phyloP scores from a whole-genome alignment of 2,113 vertebrate genomes.

The Vulpes vulpes region DNA sequence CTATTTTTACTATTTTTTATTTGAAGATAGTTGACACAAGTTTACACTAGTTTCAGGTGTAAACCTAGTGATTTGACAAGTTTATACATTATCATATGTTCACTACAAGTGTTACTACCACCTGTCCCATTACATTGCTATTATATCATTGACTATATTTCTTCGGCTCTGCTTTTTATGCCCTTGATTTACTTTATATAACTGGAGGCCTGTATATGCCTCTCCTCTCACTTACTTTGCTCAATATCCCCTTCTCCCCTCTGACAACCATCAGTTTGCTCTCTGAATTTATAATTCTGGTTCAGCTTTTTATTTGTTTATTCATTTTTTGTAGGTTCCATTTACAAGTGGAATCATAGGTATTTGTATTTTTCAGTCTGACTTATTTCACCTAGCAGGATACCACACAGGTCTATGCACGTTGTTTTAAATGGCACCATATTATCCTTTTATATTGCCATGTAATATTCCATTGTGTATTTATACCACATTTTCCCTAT shows the following conservation, averaged over 20 bases:
- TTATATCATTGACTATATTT: background rate
- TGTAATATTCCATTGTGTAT: background rate
- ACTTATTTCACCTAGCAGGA: background rate
- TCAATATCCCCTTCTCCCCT: background rate
- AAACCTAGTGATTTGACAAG: background rate
- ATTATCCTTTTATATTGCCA: background rate
- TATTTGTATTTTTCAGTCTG: background rate
- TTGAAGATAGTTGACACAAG: background rate
- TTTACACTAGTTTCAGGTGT: background rate
- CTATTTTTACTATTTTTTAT: background rate
- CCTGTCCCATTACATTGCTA: background rate
- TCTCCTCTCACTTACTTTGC: background rate
- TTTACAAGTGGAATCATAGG: background rate
- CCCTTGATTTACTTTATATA: background rate
- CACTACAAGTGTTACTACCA: background rate
- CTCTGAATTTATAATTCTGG: background rate
- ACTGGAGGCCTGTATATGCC: background rate
- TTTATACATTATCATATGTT: background rate
- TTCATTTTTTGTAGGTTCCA: background rate
- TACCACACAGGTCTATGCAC: background rate
- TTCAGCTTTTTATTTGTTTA: background rate
- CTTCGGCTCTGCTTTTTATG: background rate
- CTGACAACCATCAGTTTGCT: background rate
- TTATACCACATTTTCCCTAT: background rate
- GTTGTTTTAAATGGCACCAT: background rate